phyloP scores from a whole-genome alignment of 53 echinoderm and acorn worm genomes.

The Temnopleurus reevesii region DNA sequence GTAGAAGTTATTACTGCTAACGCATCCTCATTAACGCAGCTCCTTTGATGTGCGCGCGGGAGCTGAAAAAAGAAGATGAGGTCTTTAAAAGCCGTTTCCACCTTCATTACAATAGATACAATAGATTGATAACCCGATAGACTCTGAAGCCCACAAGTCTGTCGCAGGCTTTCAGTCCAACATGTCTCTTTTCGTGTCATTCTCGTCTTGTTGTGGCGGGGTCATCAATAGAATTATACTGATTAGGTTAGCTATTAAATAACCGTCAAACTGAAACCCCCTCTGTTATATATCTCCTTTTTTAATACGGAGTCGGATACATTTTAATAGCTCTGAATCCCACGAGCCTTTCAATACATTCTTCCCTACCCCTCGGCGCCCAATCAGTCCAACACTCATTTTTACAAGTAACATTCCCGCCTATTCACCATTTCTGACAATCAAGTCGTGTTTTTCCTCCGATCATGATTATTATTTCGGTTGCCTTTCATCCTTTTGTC shows the following conservation, averaged over 20 bases:
- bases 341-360: not conserved
- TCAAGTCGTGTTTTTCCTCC: not conserved
- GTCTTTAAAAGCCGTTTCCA: constrained; percentile 24
- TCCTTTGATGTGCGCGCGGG: constrained; percentile 31
- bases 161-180: not conserved
- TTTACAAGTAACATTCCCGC: not conserved
- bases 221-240: constrained; percentile 38
- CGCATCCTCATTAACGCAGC: constrained; percentile 10
- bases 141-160: not conserved
- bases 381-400: constrained; percentile 12
- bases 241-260: constrained; percentile 53
- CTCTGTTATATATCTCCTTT: constrained; percentile 2
- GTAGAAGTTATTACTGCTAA: constrained; percentile 44
- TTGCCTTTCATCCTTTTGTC: constrained; percentile 16
- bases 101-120: constrained; percentile 2
- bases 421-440: not conserved
- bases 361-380: not conserved
- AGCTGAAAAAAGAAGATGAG: not conserved
- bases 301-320: constrained; percentile 28
- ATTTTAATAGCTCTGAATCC: constrained; percentile 41
- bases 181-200: not conserved
- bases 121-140: constrained; percentile 14
- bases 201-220: constrained; percentile 23
- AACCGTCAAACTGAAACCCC: not conserved
- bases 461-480: constrained; percentile 23